Percentiles rank a stretch among this genome's conserved stretches.
Evolutionary conservation across 2,113 vertebrate genomes (phyloP).

Genomic region (Tauraco erythrolophus): DNA sequence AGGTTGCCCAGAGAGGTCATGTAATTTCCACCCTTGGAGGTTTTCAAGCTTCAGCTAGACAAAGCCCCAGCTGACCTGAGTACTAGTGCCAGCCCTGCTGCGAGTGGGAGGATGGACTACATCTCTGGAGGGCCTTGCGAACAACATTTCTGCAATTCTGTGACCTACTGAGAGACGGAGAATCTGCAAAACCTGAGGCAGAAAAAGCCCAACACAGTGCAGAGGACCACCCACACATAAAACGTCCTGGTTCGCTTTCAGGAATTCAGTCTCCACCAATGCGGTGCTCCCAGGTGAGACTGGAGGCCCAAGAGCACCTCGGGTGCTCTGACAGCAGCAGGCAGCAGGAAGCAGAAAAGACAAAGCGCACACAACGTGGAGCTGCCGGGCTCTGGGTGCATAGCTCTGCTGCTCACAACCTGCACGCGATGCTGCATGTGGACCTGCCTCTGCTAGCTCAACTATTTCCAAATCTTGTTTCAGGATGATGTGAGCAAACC

Average conservation of each 20-base stretch:
- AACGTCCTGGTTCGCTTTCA: accelerated
- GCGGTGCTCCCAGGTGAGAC: background rate
- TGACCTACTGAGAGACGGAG: background rate
- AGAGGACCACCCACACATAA: background rate
- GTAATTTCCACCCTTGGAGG: background rate
- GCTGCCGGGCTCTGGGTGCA: background rate
- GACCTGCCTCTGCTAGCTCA: background rate
- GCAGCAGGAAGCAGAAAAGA: background rate
- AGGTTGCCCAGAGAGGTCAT: background rate
- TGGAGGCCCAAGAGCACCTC: background rate
- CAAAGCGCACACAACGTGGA: accelerated
- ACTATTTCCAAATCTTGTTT: background rate
- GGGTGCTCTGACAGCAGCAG: background rate
- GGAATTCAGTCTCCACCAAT: background rate
- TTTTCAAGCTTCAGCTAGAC: background rate
- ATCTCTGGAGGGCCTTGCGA: background rate
- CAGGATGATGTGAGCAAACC: background rate
- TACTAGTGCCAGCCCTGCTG: background rate
- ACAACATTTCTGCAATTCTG: background rate
- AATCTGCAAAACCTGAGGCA: background rate
- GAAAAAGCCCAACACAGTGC: background rate
- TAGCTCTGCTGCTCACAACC: background rate
- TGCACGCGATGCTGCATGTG: accelerated
- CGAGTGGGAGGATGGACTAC: accelerated
- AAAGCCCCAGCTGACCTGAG: background rate